These are phyloP conservation scores for Sycophila sp. DNA, from an alignment of 1,140 invertebrate species.

Conservation along the genomic window DNA sequence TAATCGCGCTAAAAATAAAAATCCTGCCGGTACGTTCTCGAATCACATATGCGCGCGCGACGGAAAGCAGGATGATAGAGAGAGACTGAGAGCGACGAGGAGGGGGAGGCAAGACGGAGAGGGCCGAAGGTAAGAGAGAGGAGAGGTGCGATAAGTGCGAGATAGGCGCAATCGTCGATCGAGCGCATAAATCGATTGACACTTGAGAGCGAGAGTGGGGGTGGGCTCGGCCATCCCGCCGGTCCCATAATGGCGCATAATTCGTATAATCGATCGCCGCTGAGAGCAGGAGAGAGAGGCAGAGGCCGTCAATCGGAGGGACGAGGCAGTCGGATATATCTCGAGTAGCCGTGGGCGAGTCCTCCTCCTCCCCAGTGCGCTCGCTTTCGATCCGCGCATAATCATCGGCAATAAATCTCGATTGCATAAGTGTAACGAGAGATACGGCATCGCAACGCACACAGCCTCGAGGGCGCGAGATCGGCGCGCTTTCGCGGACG, in stretches of 20 bases:
- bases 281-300: constrained; percentile 38
- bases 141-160: constrained; percentile 15
- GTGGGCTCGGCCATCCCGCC: neutral
- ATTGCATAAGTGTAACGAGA: constrained; percentile 68
- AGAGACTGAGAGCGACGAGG: neutral
- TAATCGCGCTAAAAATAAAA: neutral
- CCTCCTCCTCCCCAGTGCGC: constrained; percentile 44
- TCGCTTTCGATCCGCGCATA: constrained; percentile 56
- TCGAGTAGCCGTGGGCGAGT: constrained; percentile 51
- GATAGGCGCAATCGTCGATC: constrained; percentile 18
- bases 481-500: constrained; percentile 34
- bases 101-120: neutral
- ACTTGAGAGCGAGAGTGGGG: neutral
- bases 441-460: constrained; percentile 66
- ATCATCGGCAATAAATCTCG: constrained; percentile 66
- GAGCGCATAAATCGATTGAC: constrained; percentile 33
- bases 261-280: constrained; percentile 41
- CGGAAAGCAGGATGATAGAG: neutral
- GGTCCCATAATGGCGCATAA: constrained; percentile 33
- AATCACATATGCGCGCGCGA: neutral
- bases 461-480: constrained; percentile 58
- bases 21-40: neutral
- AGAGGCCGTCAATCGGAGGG: constrained; percentile 57
- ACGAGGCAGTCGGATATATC: constrained; percentile 35
- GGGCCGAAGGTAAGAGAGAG: neutral